Evolutionary conservation across 2,888 invertebrate species (phyloP).

Genomic region (Drosophila prostipennis): DNA sequence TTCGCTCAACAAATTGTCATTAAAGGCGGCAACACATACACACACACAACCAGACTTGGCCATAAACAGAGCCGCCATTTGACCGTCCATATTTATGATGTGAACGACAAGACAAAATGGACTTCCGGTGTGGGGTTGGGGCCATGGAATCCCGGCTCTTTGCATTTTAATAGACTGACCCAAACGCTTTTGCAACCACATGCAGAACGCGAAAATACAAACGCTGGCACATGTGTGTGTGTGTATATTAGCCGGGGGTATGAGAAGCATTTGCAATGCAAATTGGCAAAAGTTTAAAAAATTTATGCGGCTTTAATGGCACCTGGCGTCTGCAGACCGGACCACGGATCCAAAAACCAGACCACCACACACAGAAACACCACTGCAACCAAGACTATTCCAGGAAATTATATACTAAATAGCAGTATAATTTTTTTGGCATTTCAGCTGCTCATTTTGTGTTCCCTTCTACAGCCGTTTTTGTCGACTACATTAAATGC

Average conservation of each 20-base stretch:
- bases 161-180: conserved; percentile 81
- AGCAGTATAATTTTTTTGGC: conserved; percentile 75
- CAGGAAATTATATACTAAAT: conserved; percentile 79
- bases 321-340: conserved; percentile 59
- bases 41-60: conserved; percentile 40
- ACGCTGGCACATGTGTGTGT: conserved; percentile 23
- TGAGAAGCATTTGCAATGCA: conserved; percentile 69
- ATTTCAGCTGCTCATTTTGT: conserved; percentile 57
- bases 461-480: conserved; percentile 12
- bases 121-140: conserved; percentile 72
- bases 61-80: conserved; percentile 73
- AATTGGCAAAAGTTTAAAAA: conserved; percentile 74
- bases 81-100: conserved; percentile 74
- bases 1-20: conserved; percentile 76
- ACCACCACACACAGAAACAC: neutral
- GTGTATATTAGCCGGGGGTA: conserved; percentile 23
- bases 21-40: conserved; percentile 56
- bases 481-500: conserved; percentile 72
- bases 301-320: conserved; percentile 79
- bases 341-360: conserved; percentile 10
- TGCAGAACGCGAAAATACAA: conserved; percentile 70
- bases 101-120: conserved; percentile 80
- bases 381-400: conserved; percentile 22
- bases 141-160: conserved; percentile 42
- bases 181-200: conserved; percentile 74